A percentile compares a stretch with the other conserved stretches of the same genome.
Conservation (phyloP, 2,113 vertebrate genomes). For the Girardinichthys multiradiatus region DNA sequence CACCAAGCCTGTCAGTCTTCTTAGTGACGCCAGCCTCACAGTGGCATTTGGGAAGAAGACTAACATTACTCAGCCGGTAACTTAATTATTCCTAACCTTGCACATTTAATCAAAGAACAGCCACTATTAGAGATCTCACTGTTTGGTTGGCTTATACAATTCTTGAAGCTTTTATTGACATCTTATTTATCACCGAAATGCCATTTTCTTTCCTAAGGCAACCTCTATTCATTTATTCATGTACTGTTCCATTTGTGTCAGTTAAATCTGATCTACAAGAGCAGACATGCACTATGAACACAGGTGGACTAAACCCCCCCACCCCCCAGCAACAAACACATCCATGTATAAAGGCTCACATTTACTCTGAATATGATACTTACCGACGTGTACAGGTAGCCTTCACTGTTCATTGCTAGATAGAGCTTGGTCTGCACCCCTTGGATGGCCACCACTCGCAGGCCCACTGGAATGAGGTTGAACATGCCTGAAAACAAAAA, state of each 20-base stretch:
- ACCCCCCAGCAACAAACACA: not conserved
- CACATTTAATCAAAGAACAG: constrained; percentile 65
- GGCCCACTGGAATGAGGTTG: constrained; percentile 99
- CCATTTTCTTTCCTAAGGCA: constrained; percentile 10
- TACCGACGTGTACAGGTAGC: constrained; percentile 97
- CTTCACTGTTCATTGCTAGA: constrained; percentile 99
- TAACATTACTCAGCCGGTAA: constrained; percentile 28
- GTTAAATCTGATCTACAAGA: constrained; percentile 30
- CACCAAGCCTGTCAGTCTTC: constrained; percentile 43
- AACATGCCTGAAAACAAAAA: constrained; percentile 87
- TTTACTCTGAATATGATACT: constrained; percentile 67
- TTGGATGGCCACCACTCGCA: constrained; percentile 99
- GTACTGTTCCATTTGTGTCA: constrained; percentile 35
- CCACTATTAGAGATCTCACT: constrained; percentile 34
- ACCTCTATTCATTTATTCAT: no score
- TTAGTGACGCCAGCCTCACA: constrained; percentile 44
- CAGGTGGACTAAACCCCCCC: not conserved
- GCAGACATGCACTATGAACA: not conserved
- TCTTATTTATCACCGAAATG: constrained; percentile 33
- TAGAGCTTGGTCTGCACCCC: constrained; percentile 98
- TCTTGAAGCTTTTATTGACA: constrained; percentile 40
- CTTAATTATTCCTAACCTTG: constrained; percentile 69
- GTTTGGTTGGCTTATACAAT: constrained; percentile 35
- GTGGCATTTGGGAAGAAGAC: constrained; percentile 58
- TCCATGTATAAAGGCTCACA: not conserved